phyloP scores from a whole-genome alignment of 2,113 vertebrate genomes.

The Hippocampus comes region DNA sequence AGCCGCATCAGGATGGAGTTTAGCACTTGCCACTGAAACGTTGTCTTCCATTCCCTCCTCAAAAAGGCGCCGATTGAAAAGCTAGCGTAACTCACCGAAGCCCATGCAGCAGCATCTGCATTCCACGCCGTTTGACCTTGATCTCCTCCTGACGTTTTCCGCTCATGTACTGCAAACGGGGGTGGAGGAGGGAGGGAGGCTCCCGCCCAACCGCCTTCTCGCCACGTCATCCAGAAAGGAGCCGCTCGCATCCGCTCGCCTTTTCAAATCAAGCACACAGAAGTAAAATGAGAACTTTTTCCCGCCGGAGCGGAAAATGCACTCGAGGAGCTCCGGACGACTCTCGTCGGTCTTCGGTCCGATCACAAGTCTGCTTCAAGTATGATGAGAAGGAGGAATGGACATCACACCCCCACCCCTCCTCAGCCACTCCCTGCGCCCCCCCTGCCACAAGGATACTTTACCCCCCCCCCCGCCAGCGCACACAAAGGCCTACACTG shows the following conservation, averaged over 20 bases:
- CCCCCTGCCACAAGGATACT: constrained; percentile 33
- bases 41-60: constrained; percentile 68
- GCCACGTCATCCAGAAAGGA: constrained; percentile 48
- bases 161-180: constrained; percentile 55
- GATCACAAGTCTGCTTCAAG: constrained; percentile 33
- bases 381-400: constrained; percentile 20
- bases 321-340: constrained; percentile 20
- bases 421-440: neutral
- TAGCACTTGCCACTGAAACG: constrained; percentile 54
- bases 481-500: constrained; percentile 56
- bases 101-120: constrained; percentile 63
- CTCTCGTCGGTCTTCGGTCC: constrained; percentile 15
- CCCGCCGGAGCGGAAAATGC: constrained; percentile 36
- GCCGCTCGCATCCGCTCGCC: constrained; percentile 35
- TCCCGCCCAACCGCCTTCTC: constrained; percentile 53
- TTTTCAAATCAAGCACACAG: constrained; percentile 35
- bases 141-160: constrained; percentile 43
- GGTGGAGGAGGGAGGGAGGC: constrained; percentile 12
- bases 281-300: constrained; percentile 17
- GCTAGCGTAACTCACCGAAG: constrained; percentile 38
- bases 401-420: neutral
- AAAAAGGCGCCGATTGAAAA: constrained; percentile 50
- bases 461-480: constrained; percentile 11
- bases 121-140: constrained; percentile 13
- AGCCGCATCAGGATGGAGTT: constrained; percentile 23